Evolutionary conservation across 2,888 invertebrate genomes (phyloP).

Genomic region (Lydus trimaculatus): DNA sequence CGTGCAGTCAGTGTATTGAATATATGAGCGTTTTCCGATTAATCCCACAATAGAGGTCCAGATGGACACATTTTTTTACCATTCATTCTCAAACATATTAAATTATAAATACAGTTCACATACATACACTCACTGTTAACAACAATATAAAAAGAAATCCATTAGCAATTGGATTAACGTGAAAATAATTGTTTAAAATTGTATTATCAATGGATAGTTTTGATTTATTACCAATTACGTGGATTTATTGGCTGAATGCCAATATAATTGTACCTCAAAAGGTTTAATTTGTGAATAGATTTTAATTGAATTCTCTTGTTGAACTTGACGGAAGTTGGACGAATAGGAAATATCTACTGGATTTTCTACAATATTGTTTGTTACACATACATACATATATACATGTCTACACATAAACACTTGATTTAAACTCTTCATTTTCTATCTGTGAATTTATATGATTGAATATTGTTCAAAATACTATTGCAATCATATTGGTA

Average conservation of each 20-base stretch:
- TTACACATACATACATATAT: not conserved
- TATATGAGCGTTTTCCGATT: not conserved
- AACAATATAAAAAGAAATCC: not conserved
- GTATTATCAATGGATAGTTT: not conserved
- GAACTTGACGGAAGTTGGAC: constrained; percentile 17
- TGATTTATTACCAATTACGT: constrained; percentile 8
- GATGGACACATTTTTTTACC: not conserved
- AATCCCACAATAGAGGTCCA: not conserved
- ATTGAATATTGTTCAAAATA: not conserved
- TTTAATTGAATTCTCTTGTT: constrained; percentile 29
- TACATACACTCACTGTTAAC: not conserved
- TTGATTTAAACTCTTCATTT: not conserved
- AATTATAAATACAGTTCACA: not conserved
- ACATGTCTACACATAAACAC: too few species aligned
- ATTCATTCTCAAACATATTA: not conserved
- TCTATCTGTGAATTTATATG: not conserved
- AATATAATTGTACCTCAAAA: constrained; percentile 23
- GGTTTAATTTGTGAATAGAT: constrained; percentile 27
- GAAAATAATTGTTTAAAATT: not conserved
- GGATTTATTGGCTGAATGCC: constrained; percentile 23
- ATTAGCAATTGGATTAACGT: not conserved
- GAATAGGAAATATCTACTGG: not conserved
- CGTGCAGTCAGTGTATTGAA: not conserved
- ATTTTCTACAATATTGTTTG: not conserved
- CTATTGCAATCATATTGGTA: constrained; percentile 21